Conservation (phyloP, 2,797 vertebrate species). For the Rhynchotus rufescens region DNA sequence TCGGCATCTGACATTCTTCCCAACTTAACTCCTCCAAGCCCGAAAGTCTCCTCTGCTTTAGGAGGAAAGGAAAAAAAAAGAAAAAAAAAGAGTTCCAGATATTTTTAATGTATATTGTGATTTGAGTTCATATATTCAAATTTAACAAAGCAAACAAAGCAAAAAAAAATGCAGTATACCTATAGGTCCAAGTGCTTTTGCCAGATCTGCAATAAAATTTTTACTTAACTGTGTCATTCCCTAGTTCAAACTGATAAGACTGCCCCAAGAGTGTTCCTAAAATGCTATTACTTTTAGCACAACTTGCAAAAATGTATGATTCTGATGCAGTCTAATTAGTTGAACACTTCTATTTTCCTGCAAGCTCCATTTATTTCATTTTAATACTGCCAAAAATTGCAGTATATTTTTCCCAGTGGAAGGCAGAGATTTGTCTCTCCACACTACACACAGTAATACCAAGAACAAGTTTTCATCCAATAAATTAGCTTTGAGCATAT, state of each 20-base stretch:
- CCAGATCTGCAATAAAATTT: background rate
- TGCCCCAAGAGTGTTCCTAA: rapidly evolving
- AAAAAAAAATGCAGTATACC: background rate
- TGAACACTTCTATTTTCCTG: background rate
- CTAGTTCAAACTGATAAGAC: background rate
- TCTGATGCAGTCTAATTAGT: background rate
- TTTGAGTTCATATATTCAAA: background rate
- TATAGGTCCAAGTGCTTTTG: background rate
- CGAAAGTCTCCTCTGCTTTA: background rate
- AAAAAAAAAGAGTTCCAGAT: background rate
- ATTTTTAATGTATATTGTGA: background rate
- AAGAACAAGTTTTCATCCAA: background rate
- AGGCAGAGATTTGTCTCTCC: background rate
- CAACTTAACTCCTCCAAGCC: background rate
- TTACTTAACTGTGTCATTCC: background rate
- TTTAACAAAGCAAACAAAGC: background rate
- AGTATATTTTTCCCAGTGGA: background rate
- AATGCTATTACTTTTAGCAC: background rate
- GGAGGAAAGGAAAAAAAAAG: background rate
- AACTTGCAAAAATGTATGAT: background rate
- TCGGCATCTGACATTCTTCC: slow-evolving; percentile 20
- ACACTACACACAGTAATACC: background rate
- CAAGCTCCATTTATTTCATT: background rate
- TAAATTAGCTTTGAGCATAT: background rate
- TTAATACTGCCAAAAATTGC: background rate